A percentile compares a stretch with the other conserved stretches of the same genome.
These are phyloP conservation scores for Boloria euphrosyne DNA, from an alignment of 2,888 invertebrate species.

Conservation along the genomic window DNA sequence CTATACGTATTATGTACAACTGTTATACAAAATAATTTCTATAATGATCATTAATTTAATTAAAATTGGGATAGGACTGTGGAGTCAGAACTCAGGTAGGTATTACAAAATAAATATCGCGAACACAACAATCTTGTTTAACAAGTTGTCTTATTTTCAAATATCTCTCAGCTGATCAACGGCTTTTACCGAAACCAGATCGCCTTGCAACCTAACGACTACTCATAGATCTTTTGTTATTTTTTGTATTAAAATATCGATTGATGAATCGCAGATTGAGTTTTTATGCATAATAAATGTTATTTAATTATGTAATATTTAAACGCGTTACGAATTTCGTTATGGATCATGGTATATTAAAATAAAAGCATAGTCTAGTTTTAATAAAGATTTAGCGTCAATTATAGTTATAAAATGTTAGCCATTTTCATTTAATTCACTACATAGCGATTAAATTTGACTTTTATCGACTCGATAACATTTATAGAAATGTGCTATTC, in stretches of 20 bases:
- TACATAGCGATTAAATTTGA: too few species aligned
- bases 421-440: too few species aligned
- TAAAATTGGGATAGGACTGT: neutral
- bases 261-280: constrained; percentile 13
- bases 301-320: too few species aligned
- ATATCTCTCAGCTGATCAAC: constrained; percentile 39
- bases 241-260: constrained; percentile 45
- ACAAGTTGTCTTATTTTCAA: constrained; percentile 24
- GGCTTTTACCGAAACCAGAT: constrained; percentile 49
- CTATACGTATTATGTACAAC: too few species aligned
- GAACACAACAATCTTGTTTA: constrained; percentile 14
- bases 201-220: constrained; percentile 73
- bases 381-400: too few species aligned
- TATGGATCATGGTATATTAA: too few species aligned
- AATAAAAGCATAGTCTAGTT: too few species aligned
- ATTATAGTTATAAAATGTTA: too few species aligned
- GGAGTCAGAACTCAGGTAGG: neutral
- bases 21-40: too few species aligned
- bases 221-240: constrained; percentile 61
- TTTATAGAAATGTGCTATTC: too few species aligned
- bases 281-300: constrained; percentile 7
- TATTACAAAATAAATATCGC: constrained; percentile 1
- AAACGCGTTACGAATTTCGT: too few species aligned
- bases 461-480: too few species aligned
- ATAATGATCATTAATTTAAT: neutral